Conservation (phyloP, 2,888 invertebrate genomes). For the Xanthia icteritia region DNA sequence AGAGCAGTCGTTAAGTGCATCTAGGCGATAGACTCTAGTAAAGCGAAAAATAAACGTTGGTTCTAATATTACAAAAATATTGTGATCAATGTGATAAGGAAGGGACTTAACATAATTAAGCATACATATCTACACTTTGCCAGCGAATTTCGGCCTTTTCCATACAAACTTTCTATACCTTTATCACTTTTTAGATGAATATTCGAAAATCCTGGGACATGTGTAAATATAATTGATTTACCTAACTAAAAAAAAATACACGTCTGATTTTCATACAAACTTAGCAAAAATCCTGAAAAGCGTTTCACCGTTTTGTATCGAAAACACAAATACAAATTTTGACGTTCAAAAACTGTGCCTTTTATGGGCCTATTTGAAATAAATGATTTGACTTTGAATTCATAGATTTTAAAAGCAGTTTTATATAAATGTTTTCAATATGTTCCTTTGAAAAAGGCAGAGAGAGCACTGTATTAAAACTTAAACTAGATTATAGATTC, state of each 20-base stretch:
- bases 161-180: neutral
- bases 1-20: conserved; percentile 18
- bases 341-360: too few relatives aligned
- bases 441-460: neutral
- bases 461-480: neutral
- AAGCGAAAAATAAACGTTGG: neutral
- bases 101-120: neutral
- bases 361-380: too few relatives aligned
- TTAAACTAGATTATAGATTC: conserved; percentile 33
- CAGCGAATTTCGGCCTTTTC: neutral
- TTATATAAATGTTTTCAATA: neutral
- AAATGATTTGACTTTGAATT: neutral
- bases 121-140: too few relatives aligned
- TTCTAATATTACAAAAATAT: neutral
- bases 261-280: too few relatives aligned
- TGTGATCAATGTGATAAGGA: neutral
- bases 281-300: neutral
- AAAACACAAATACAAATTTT: neutral
- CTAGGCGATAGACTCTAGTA: neutral
- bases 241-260: too few relatives aligned
- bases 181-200: neutral
- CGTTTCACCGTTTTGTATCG: neutral
- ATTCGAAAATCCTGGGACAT: neutral
- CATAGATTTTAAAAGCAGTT: neutral
- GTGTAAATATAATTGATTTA: too few relatives aligned